phyloP scores from a whole-genome alignment of 1,140 invertebrate genomes.

The Acyrthosiphon pisum region DNA sequence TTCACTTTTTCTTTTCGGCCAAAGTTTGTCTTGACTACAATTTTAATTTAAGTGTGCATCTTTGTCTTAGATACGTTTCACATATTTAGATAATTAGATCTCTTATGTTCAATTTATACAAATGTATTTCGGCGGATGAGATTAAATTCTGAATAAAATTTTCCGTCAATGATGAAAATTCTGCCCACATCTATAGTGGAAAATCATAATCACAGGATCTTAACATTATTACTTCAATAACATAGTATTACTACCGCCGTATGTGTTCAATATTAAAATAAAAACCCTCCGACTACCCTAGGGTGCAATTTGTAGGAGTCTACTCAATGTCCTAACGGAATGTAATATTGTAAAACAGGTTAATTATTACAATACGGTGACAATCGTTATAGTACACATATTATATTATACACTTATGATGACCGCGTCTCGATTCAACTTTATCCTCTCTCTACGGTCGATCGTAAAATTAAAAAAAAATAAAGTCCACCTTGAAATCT shows the following conservation, averaged over 20 bases:
- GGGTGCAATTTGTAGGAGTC: background rate
- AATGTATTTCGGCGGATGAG: background rate
- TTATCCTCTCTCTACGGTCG: background rate
- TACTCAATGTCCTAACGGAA: background rate
- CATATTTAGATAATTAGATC: too few relatives aligned
- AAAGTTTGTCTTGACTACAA: background rate
- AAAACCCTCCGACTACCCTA: background rate
- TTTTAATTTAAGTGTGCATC: background rate
- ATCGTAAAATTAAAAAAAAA: background rate
- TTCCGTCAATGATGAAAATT: background rate
- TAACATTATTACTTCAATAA: background rate
- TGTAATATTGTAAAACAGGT: background rate
- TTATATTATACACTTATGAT: background rate
- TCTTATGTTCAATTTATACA: too few relatives aligned
- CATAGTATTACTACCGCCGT: too few relatives aligned
- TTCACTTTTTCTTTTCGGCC: background rate
- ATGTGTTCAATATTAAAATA: background rate
- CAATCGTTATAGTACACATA: background rate
- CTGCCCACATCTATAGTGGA: background rate
- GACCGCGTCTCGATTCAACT: background rate
- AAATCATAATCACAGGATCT: background rate
- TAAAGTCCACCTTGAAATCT: conserved; percentile 8
- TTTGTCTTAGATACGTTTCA: too few relatives aligned
- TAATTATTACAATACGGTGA: background rate
- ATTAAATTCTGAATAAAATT: too few relatives aligned